phyloP scores from a whole-genome alignment of 2,888 invertebrate species.

The Liodrosophila aerea region DNA sequence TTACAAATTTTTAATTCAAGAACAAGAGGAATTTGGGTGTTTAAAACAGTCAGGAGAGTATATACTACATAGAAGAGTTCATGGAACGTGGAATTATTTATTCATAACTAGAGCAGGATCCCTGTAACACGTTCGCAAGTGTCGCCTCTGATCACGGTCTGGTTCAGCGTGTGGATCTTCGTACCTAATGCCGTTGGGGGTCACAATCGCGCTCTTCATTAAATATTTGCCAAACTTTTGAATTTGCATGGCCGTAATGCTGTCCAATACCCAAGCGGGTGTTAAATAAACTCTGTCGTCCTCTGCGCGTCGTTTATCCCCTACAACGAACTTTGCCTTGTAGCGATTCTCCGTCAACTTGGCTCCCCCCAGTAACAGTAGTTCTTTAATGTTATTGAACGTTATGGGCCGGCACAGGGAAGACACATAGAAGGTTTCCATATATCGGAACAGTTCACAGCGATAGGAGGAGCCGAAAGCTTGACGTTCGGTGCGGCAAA shows the following conservation, averaged over 20 bases:
- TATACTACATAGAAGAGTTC: too few species aligned
- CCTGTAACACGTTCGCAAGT: constrained; percentile 7
- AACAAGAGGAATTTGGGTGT: too few species aligned
- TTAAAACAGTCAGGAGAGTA: background rate
- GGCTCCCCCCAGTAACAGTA: constrained; percentile 85
- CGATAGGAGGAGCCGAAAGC: constrained; percentile 85
- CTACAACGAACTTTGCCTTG: constrained; percentile 84
- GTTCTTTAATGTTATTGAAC: constrained; percentile 84
- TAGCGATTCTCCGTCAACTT: constrained; percentile 82
- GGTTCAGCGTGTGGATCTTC: constrained; percentile 36
- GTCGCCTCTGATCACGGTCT: background rate
- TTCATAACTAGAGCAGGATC: constrained; percentile 55
- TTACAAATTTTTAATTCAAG: background rate
- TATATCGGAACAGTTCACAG: constrained; percentile 85
- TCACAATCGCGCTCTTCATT: constrained; percentile 63
- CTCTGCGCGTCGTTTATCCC: constrained; percentile 79
- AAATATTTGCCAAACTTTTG: constrained; percentile 83
- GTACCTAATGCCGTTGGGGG: constrained; percentile 56
- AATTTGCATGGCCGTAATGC: constrained; percentile 84
- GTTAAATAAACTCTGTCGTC: constrained; percentile 83
- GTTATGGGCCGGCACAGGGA: constrained; percentile 83
- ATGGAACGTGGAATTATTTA: constrained; percentile 20
- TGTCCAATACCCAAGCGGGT: constrained; percentile 86
- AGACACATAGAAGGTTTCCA: constrained; percentile 85
- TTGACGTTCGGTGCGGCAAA: constrained; percentile 85